Evolutionary conservation across 2,113 vertebrate species (phyloP), one percentile per base, ranked within the genome.

Genomic region (Tor tambroides): DNA sequence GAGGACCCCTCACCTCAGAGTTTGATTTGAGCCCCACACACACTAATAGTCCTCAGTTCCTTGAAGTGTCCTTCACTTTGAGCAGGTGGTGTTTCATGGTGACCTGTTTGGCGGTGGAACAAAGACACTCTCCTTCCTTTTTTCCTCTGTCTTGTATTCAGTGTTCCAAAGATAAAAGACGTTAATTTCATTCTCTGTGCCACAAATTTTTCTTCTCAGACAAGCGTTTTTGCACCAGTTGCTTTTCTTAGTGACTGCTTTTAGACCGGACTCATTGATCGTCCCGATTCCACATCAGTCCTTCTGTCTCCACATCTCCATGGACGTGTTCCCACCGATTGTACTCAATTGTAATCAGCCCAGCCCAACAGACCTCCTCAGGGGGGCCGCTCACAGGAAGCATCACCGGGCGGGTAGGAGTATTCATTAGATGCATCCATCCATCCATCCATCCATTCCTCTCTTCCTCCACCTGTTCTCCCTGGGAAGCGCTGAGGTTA

Each of bases 371-470:
- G 90, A 90, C 86, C 87, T 88, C 86, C 88, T 91, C 92, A 15
- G 26, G 75, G 88, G 88, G 87, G 89, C 85, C 17, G 77, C 91
- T 72, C 87, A 83, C 69, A 87, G 85, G 91, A 81, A 56, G 90
- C 90, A 91, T n/a, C 88, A 87, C 88, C 61, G 85, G 86, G 61
- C 15, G 90, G 38, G 89, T 91, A 85, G 92, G 91, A 89, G 91
- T 87, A 90, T 93, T 94, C 90, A 94, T 92, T 94, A 94, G 93
- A 93, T 86, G 86, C 14, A 67, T 88, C 86, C 91, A 78, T 76
- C 87, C 14, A 67, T 88, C 86, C 91, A 78, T 76, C 87, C 86
- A 46, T 80, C 71, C 79, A 51, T 51, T 79, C 77, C 65, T 77
- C 83, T 83, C 88, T 63, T 85, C 85, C 69, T 90, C 89, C 85